Base-by-base conservation (phyloP, 2,888 invertebrate genomes). In the Acanthosepion pharaonis region DNA sequence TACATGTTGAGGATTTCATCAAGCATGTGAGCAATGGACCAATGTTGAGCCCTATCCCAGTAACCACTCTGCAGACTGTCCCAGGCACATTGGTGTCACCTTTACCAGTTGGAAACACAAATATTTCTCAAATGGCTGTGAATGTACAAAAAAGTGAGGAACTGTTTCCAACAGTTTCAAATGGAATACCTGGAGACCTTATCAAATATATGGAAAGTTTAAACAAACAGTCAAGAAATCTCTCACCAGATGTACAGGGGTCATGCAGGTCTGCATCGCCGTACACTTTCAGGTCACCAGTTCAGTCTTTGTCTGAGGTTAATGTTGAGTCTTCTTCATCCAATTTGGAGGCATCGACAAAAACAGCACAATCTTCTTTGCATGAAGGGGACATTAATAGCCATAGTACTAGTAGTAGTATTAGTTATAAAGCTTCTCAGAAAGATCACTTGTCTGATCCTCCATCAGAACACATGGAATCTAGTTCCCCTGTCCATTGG, bases 31-130 rank as follows among this genome's bases (percentile, higher is more conserved):
- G 55, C 55, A 94, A 94, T 94, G 94, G 94, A 91, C 95, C 95
- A 64, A 96, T 96, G 94, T 95, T 96, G 64, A 96, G 96, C 94
- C 96, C 96, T 6, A 94, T 96, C 91, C 95, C 95, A 93, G 95
- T 95, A 91, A 95, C 95, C 59, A 95, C 94, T 92, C 95, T 96
- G 93, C 96, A 94, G 59, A 28, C 94, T 94, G 94, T 94, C 94
- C 42, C 94, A 64, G 94, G 94, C 59, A 48, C 94, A 55, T 64
- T 94, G 59, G 64, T 94, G 59, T 94, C 94, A 94, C 94, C 94
- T 9, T 64, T 94, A 94, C 94, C 94, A 64, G 59, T 64, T 94
- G 94, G 55, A 93, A 93, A 25, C 53, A 51, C 51, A n/a, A 93
- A n/a, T 49, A 93, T 93, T 93, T 53, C 93, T 93, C 93, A 93